Conservation (phyloP, 2,888 invertebrate genomes). For the Didymodactylos carnosus region DNA sequence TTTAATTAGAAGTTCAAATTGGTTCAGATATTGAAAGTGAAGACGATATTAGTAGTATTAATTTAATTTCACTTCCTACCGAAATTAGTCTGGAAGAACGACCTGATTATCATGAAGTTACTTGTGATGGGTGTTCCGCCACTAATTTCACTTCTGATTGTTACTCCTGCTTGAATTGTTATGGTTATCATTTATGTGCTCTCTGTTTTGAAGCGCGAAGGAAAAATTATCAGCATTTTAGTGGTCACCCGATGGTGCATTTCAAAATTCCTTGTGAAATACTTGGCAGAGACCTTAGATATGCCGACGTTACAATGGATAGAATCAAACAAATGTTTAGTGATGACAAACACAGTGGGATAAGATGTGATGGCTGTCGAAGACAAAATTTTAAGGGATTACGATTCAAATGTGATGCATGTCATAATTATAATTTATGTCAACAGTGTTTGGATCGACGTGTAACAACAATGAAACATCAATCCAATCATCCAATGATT, state of each 20-base stretch:
- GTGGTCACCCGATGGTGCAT: neutral
- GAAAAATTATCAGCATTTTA: neutral
- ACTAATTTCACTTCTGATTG: neutral
- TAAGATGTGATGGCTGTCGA: neutral
- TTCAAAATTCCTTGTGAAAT: neutral
- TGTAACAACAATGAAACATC: neutral
- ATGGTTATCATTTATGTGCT: neutral
- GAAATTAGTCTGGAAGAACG: too few relatives aligned
- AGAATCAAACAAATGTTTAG: neutral
- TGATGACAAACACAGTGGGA: neutral
- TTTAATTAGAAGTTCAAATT: too few relatives aligned
- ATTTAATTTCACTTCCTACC: too few relatives aligned
- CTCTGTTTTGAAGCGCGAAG: neutral
- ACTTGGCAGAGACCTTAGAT: neutral
- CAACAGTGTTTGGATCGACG: neutral
- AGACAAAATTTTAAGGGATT: neutral
- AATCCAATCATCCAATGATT: neutral
- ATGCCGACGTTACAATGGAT: neutral
- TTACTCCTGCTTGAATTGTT: neutral
- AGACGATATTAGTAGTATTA: too few relatives aligned
- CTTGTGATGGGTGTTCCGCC: neutral
- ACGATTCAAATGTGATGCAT: constrained; percentile 2
- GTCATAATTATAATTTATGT: neutral
- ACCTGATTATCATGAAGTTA: too few relatives aligned
- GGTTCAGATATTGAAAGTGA: too few relatives aligned